These are phyloP conservation scores for Pristionchus exspectatus DNA, from an alignment of 2,888 invertebrate genomes.

Conservation along the genomic window DNA sequence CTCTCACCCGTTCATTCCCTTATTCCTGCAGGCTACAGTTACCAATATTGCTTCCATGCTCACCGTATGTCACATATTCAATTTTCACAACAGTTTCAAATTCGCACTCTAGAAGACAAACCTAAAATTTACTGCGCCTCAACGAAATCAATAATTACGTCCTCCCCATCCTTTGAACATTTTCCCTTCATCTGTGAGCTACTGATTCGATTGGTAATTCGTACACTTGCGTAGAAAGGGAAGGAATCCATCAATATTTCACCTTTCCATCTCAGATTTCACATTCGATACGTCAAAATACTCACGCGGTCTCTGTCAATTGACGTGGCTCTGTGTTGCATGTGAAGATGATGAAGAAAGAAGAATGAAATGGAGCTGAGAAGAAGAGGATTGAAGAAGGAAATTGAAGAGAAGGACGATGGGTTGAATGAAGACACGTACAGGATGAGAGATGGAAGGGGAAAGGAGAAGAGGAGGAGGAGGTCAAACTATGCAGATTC, in stretches of 20 bases:
- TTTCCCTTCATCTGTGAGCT: not conserved
- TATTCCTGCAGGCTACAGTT: not conserved
- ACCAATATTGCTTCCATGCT: not conserved
- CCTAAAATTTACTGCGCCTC: not conserved
- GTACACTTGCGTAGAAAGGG: not conserved
- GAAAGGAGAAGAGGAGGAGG: not conserved
- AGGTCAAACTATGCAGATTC: constrained; percentile 6
- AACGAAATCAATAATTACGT: not conserved
- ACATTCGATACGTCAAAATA: not conserved
- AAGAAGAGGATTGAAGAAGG: constrained; percentile 20
- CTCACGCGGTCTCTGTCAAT: constrained; percentile 26
- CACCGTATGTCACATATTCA: no score
- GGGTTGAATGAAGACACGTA: constrained; percentile 29
- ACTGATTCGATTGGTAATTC: not conserved
- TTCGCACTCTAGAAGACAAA: not conserved
- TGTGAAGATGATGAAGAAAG: not conserved
- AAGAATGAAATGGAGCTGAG: constrained; percentile 37
- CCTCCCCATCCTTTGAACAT: not conserved
- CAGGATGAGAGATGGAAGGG: not conserved
- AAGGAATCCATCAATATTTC: constrained; percentile 34
- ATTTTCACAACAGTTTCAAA: not conserved
- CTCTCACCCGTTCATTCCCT: not conserved
- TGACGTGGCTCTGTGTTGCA: not conserved
- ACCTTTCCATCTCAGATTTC: constrained; percentile 2
- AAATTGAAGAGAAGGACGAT: constrained; percentile 26